Evolutionary conservation across 2,888 invertebrate genomes (phyloP).

Genomic region (Dendrolimus houi): DNA sequence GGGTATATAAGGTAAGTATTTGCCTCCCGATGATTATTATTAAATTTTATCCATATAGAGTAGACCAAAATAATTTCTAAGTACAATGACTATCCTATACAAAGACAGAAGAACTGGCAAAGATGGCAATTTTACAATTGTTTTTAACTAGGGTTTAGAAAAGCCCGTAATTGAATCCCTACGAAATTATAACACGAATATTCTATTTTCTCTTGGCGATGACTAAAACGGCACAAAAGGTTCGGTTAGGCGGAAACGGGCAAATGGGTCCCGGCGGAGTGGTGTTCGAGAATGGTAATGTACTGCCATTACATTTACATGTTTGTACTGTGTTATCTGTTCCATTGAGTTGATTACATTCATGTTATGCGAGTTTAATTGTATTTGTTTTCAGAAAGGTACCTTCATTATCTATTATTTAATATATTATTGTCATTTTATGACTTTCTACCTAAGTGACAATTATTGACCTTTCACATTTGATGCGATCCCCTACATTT

Average conservation of each 20-base stretch:
- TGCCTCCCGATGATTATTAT: too few relatives aligned
- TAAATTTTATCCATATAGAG: too few relatives aligned
- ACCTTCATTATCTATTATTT: too few relatives aligned
- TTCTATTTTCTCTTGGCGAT: neutral
- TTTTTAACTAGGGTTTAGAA: too few relatives aligned
- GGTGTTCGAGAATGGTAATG: constrained; percentile 20
- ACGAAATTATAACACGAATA: neutral
- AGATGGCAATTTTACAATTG: too few relatives aligned
- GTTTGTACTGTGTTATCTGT: constrained; percentile 12
- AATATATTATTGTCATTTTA: neutral
- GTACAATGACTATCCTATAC: too few relatives aligned
- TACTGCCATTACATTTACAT: constrained; percentile 16
- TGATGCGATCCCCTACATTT: too few relatives aligned
- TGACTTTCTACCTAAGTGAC: too few relatives aligned
- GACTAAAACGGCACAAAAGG: constrained; percentile 23
- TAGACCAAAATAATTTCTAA: too few relatives aligned
- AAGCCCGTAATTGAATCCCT: neutral
- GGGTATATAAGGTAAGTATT: too few relatives aligned
- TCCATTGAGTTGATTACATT: neutral
- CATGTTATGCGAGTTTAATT: neutral
- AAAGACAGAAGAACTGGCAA: too few relatives aligned
- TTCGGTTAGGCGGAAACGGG: constrained; percentile 8
- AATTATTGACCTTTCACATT: too few relatives aligned
- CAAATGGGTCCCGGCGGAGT: constrained; percentile 22
- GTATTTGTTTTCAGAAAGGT: neutral